Evolutionary conservation across 2,113 vertebrate genomes (phyloP).

Genomic region (Brevimyrus niger): DNA sequence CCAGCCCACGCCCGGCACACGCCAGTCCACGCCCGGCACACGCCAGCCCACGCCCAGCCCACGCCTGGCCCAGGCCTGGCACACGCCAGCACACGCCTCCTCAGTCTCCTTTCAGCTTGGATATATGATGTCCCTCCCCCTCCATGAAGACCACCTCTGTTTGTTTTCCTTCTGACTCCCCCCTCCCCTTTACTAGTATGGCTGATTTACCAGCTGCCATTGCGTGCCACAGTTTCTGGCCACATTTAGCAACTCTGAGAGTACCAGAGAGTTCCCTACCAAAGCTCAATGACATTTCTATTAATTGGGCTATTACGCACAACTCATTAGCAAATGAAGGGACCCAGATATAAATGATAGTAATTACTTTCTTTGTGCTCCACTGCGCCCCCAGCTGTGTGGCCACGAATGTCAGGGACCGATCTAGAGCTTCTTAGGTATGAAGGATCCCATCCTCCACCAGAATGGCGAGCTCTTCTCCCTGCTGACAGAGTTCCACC

Average conservation of each 20-base stretch:
- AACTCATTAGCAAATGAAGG: not conserved
- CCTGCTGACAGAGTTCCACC: not conserved
- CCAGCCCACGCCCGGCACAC: too few relatives aligned
- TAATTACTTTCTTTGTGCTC: not conserved
- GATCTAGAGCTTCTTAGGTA: not conserved
- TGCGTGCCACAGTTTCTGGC: not conserved
- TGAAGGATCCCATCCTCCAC: not conserved
- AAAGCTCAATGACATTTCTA: constrained; percentile 1
- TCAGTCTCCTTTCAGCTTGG: not conserved
- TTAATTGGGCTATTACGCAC: not conserved
- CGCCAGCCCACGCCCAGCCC: not conserved
- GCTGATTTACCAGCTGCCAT: not conserved
- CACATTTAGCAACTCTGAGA: not conserved
- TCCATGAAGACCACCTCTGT: not conserved
- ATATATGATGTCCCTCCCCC: not conserved
- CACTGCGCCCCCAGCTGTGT: not conserved
- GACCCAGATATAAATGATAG: not conserved
- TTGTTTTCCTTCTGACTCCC: not conserved
- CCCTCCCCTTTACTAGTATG: not conserved
- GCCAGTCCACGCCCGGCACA: not conserved
- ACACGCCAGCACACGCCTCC: not conserved
- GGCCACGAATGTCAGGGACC: not conserved
- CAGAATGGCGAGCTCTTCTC: not conserved
- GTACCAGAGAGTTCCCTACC: not conserved
- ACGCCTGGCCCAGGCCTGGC: too few relatives aligned